Evolutionary conservation across 1,140 invertebrate species (phyloP).

Genomic region (Oncopodura yosiiana): DNA sequence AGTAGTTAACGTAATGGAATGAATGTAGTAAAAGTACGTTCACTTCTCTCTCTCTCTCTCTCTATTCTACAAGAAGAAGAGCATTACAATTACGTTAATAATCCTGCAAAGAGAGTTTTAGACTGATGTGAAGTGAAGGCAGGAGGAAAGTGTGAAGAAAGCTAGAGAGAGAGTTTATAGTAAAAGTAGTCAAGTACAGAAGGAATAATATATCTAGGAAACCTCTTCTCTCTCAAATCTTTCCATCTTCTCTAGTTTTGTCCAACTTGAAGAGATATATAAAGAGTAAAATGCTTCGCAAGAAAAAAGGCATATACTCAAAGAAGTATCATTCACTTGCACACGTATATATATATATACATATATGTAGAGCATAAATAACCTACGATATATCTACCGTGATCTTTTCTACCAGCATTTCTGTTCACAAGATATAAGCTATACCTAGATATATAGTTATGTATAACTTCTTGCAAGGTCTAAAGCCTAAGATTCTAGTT

Average conservation of each 20-base stretch:
- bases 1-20: neutral
- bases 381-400: too few species aligned
- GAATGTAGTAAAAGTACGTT: too few species aligned
- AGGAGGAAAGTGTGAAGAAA: too few species aligned
- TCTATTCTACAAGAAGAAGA: too few species aligned
- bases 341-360: too few species aligned
- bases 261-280: constrained; percentile 1
- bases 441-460: neutral
- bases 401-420: too few species aligned
- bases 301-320: neutral
- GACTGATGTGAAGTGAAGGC: too few species aligned
- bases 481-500: neutral
- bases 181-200: neutral
- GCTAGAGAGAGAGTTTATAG: neutral
- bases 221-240: constrained; percentile 16
- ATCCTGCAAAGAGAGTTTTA: too few species aligned
- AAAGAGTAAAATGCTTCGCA: neutral
- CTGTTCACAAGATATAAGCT: neutral
- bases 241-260: constrained; percentile 8
- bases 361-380: too few species aligned
- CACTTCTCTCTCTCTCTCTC: too few species aligned
- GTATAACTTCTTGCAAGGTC: neutral
- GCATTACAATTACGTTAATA: too few species aligned
- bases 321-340: neutral
- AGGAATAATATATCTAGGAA: constrained; percentile 18